Percentiles rank a stretch among this genome's conserved stretches.
phyloP scores from a whole-genome alignment of 2,113 vertebrate genomes.

The Austrofundulus limnaeus region DNA sequence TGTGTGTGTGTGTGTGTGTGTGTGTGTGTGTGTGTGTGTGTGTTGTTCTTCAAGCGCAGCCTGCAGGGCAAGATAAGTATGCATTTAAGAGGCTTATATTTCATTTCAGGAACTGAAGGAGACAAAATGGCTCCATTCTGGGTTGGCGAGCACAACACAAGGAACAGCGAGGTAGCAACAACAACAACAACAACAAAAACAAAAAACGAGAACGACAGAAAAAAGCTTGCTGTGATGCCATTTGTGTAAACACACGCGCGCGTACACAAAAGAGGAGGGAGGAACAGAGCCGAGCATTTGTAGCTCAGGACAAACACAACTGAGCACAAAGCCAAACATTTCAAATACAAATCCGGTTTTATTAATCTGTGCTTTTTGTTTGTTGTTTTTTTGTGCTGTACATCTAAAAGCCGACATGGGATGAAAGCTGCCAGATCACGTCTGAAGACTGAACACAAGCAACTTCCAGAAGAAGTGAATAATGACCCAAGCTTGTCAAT shows the following conservation, averaged over 20 bases:
- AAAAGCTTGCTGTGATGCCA: slow-evolving; percentile 22
- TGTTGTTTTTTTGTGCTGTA: slow-evolving; percentile 16
- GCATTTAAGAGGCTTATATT: slow-evolving; percentile 78
- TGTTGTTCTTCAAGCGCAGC: slow-evolving; percentile 70
- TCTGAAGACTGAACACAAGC: slow-evolving; percentile 34
- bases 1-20: slow-evolving; percentile 37
- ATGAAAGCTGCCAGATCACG: slow-evolving; percentile 44
- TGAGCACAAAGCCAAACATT: slow-evolving; percentile 60
- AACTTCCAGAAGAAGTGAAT: slow-evolving; percentile 30
- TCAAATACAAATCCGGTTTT: slow-evolving; percentile 61
- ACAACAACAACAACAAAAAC: not conserved
- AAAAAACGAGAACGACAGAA: slow-evolving; percentile 42
- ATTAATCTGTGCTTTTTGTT: slow-evolving; percentile 57
- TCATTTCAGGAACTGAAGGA: slow-evolving; percentile 73
- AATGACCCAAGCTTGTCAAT: slow-evolving; percentile 49
- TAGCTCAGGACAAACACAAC: slow-evolving; percentile 55
- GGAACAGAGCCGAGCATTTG: slow-evolving; percentile 53
- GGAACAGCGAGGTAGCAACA: slow-evolving; percentile 47
- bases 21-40: slow-evolving; percentile 23
- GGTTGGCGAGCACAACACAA: slow-evolving; percentile 58
- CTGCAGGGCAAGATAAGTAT: slow-evolving; percentile 75
- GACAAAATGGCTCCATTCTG: slow-evolving; percentile 74
- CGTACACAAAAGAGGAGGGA: slow-evolving; percentile 30
- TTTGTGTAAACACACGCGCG: slow-evolving; percentile 38
- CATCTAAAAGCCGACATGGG: slow-evolving; percentile 37